Evolutionary conservation across 1,140 invertebrate genomes (phyloP), one percentile per base, ranked within the genome.

Genomic region (Aphidius ervi): DNA sequence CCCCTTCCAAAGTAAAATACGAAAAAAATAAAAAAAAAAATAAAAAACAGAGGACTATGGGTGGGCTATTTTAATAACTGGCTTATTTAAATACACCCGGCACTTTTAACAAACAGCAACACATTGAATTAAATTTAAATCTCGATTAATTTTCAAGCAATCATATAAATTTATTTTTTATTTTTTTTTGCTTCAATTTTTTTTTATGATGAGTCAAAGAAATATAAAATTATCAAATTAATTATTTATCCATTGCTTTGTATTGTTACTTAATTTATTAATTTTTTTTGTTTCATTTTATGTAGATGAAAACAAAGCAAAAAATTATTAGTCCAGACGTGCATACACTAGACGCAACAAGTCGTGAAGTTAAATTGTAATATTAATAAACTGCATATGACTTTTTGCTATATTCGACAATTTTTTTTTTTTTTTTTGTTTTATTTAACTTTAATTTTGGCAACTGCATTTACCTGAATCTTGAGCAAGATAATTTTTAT

Each of bases 31-130:
- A 54, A 37, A 5, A 43, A 40, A 41, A 16, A 40, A 37, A 5
- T 10, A 40, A 43, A 7, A 54, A 37, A 54, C 52, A 54, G 37
- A 41, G 39, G n/a, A 54, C 52, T 54, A 54, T 54, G 61, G 60
- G n/a, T 55, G 23, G 23, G 60, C 61, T 65, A 63, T 65, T 63
- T 65, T 65, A 63, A 65, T 65, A 65, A 61, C 58, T 65, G 23
- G 23, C 23, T 31, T 31, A 31, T 31, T 31, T 31, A 31, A 31
- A 31, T 31, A 31, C 4, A 31, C 23, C 23, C 23, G 23, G 23
- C 23, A 31, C 23, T 31, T 31, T 31, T 31, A 31, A 31, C 23
- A 31, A 31, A 31, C 23, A 31, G 23, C 23, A 31, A 31, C 23
- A 31, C 23, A 31, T 31, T 31, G 23, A 31, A 31, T 31, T 31